Conservation (phyloP, 1,140 invertebrate species). For the Pachyrhynchus sulphureomaculatus region DNA sequence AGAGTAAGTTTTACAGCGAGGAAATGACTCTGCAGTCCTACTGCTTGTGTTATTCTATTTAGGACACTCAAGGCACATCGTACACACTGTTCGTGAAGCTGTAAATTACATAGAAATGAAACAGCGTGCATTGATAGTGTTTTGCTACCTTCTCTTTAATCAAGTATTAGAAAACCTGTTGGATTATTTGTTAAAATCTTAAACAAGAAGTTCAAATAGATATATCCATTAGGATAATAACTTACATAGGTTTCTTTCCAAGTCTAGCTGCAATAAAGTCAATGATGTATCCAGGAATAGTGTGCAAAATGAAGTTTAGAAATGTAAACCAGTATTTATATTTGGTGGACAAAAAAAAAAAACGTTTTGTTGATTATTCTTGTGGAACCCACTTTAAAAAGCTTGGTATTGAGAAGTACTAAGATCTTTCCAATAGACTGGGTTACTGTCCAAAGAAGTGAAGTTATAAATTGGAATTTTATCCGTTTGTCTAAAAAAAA, state of each 20-base stretch:
- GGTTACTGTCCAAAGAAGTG: constrained; percentile 66
- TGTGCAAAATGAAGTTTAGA: constrained; percentile 58
- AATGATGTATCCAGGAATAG: constrained; percentile 61
- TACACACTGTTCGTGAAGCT: too few species aligned
- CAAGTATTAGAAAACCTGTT: too few species aligned
- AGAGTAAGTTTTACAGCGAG: too few species aligned
- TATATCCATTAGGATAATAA: too few species aligned
- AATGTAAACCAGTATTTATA: constrained; percentile 53
- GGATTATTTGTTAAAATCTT: too few species aligned
- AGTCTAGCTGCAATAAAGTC: constrained; percentile 49
- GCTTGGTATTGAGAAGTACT: constrained; percentile 29
- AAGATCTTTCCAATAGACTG: constrained; percentile 63
- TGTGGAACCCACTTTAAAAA: constrained; percentile 1
- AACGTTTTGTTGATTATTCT: constrained; percentile 57
- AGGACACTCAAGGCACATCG: too few species aligned
- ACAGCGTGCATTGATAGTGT: too few species aligned
- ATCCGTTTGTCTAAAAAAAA: not conserved
- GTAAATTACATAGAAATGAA: too few species aligned
- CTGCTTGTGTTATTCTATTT: too few species aligned
- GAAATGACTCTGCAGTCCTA: too few species aligned
- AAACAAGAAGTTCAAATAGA: too few species aligned
- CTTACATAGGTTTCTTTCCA: constrained; percentile 12
- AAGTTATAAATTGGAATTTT: constrained; percentile 65
- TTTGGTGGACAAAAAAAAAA: constrained; percentile 57
- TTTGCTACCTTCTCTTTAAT: too few species aligned